phyloP scores from a whole-genome alignment of 2,113 vertebrate genomes.

The Numida meleagris region DNA sequence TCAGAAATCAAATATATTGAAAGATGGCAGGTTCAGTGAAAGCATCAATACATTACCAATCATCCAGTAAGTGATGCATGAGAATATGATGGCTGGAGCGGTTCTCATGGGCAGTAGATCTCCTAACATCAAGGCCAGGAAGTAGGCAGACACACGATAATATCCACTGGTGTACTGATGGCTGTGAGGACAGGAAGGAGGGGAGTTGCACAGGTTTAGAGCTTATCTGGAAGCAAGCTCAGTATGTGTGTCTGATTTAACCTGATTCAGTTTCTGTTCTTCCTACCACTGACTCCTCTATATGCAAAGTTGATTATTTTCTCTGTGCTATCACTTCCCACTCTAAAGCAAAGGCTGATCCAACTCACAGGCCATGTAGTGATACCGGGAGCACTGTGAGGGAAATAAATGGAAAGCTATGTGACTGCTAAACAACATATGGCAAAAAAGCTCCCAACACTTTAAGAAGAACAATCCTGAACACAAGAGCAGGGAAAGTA shows the following conservation, averaged over 20 bases:
- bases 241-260: background rate
- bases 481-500: background rate
- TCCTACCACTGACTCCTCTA: background rate
- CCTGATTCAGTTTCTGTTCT: background rate
- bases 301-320: background rate
- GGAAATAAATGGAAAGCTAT: background rate
- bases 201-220: slow-evolving; percentile 29
- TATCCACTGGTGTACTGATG: slow-evolving; percentile 78
- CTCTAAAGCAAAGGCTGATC: background rate
- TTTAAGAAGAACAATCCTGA: background rate
- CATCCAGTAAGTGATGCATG: slow-evolving; percentile 77
- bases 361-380: background rate
- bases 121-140: slow-evolving; percentile 73
- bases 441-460: background rate
- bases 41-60: slow-evolving; percentile 70
- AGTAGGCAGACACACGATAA: slow-evolving; percentile 74
- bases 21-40: slow-evolving; percentile 1
- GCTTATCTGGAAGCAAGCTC: background rate
- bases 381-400: background rate
- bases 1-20: background rate
- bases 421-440: background rate
- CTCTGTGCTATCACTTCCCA: background rate
- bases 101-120: slow-evolving; percentile 77
- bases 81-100: slow-evolving; percentile 68
- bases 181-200: slow-evolving; percentile 58